These are phyloP conservation scores for Otocyon megalotis DNA, from an alignment of 2,113 vertebrate species.

Conservation along the genomic window DNA sequence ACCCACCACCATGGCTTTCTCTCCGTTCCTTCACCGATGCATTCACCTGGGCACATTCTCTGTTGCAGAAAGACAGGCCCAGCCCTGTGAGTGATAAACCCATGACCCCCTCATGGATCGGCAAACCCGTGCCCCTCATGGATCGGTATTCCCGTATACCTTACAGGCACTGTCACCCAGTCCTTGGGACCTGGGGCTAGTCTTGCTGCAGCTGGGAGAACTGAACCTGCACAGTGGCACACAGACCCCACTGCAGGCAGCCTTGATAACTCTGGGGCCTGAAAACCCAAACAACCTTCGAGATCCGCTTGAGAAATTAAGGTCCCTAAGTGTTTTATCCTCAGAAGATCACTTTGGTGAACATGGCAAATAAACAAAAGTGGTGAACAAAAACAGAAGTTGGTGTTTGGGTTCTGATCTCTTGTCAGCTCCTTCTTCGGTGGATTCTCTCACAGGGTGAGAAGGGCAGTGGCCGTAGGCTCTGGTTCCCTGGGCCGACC, in stretches of 20 bases:
- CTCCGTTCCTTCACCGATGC: too few species aligned
- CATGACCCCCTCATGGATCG: not conserved
- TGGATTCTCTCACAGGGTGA: fast-evolving
- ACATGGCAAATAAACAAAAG: not conserved
- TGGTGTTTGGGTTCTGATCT: not conserved
- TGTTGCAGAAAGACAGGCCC: not conserved
- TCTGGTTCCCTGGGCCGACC: fast-evolving
- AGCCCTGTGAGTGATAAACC: too few species aligned
- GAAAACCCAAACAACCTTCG: not conserved
- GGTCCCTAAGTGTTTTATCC: not conserved
- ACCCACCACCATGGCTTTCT: not conserved
- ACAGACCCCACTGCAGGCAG: too few species aligned
- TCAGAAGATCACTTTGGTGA: not conserved
- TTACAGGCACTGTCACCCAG: fast-evolving
- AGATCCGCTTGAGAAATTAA: not conserved
- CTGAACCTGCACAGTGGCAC: not conserved
- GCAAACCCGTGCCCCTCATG: fast-evolving
- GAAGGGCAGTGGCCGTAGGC: fast-evolving
- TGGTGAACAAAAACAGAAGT: not conserved
- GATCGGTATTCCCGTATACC: fast-evolving
- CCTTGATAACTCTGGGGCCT: not conserved
- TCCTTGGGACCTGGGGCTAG: fast-evolving
- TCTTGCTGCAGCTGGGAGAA: not conserved
- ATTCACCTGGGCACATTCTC: too few species aligned
- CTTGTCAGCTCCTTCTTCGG: fast-evolving